Evolutionary conservation across 2,888 invertebrate species (phyloP).

Genomic region (Thymelicus acteon): DNA sequence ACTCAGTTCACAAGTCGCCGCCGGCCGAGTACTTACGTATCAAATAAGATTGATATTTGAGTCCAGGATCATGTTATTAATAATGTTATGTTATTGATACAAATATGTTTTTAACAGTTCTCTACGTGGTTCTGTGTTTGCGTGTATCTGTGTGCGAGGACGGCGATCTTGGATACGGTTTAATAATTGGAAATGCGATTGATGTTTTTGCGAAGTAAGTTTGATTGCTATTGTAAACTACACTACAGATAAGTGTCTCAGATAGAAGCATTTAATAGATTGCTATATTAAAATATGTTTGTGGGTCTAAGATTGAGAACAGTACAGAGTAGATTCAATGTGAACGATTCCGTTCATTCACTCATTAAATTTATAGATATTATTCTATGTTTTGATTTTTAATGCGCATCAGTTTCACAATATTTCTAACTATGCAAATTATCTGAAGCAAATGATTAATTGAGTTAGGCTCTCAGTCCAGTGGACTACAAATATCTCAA

Average conservation of each 20-base stretch:
- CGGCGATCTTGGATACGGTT: slow-evolving; percentile 66
- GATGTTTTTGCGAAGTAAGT: slow-evolving; percentile 81
- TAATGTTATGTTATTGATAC: slow-evolving; percentile 46
- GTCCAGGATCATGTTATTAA: background rate
- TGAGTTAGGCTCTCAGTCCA: too few species aligned
- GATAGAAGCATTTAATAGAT: too few species aligned
- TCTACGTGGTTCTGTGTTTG: slow-evolving; percentile 56
- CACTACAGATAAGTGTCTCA: too few species aligned
- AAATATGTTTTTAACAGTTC: slow-evolving; percentile 54
- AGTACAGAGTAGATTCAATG: too few species aligned
- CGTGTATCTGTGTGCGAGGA: slow-evolving; percentile 62
- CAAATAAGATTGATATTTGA: slow-evolving; percentile 41
- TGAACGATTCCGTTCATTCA: slow-evolving; percentile 6
- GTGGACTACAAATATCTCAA: too few species aligned
- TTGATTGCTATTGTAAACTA: background rate
- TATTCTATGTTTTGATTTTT: too few species aligned
- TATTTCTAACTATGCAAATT: too few species aligned
- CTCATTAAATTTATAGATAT: background rate
- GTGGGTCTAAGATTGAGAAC: too few species aligned
- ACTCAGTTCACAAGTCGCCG: slow-evolving; percentile 65
- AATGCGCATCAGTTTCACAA: too few species aligned
- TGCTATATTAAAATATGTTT: too few species aligned
- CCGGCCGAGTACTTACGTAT: slow-evolving; percentile 51
- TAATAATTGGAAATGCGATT: slow-evolving; percentile 75
- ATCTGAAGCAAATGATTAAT: too few species aligned